Percentiles rank a stretch among this genome's conserved stretches.
phyloP scores from a whole-genome alignment of 2,888 invertebrate genomes.

The Tetragnatha montana region DNA sequence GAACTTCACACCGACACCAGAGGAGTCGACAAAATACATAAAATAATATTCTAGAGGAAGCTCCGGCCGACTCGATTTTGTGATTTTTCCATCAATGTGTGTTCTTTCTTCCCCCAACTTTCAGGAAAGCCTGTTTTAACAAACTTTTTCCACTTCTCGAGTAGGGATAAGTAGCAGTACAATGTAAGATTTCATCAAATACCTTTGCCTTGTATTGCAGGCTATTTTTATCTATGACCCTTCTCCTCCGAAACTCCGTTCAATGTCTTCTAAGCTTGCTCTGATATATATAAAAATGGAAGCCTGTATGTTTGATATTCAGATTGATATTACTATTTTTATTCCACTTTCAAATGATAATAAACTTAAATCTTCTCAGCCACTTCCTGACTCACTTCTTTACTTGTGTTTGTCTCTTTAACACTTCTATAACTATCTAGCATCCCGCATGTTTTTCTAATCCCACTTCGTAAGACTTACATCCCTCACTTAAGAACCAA shows the following conservation, averaged over 20 bases:
- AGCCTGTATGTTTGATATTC: slow-evolving; percentile 72
- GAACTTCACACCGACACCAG: slow-evolving; percentile 54
- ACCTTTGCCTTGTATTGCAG: slow-evolving; percentile 71
- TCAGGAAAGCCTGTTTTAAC: slow-evolving; percentile 46
- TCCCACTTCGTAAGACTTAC: no score
- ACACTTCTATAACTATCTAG: neutral
- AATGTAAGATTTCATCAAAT: slow-evolving; percentile 70
- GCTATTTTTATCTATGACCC: slow-evolving; percentile 71
- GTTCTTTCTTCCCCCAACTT: slow-evolving; percentile 57
- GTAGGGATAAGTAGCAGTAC: slow-evolving; percentile 68
- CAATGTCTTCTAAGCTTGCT: slow-evolving; percentile 71
- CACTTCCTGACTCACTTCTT: slow-evolving; percentile 49
- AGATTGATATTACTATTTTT: slow-evolving; percentile 72
- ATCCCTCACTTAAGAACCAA: no score
- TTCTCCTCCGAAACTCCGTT: slow-evolving; percentile 69
- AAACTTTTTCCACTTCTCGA: slow-evolving; percentile 64
- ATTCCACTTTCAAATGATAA: slow-evolving; percentile 72
- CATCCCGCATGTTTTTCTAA: no score
- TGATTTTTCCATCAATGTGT: slow-evolving; percentile 66
- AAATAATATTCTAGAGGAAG: slow-evolving; percentile 30
- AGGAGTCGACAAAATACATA: neutral
- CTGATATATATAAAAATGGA: slow-evolving; percentile 70
- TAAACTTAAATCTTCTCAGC: slow-evolving; percentile 72
- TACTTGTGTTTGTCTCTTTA: neutral
- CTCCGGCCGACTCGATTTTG: slow-evolving; percentile 48